These are phyloP conservation scores for Drosophila eohydei DNA, from an alignment of 2,888 invertebrate genomes.

Conservation along the genomic window DNA sequence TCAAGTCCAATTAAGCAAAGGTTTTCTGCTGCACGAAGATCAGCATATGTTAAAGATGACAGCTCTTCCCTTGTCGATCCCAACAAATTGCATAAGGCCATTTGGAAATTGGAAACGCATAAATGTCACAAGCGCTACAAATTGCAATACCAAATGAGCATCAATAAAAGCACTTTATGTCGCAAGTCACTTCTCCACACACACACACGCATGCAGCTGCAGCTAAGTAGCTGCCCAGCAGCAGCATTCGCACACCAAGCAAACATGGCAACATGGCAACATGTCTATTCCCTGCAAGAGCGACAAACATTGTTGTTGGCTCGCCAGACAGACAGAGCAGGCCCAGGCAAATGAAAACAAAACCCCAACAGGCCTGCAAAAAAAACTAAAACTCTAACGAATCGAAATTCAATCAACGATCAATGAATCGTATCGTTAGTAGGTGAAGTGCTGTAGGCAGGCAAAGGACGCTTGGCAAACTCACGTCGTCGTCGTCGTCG, in stretches of 20 bases:
- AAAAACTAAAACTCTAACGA: conserved; percentile 47
- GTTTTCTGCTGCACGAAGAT: conserved; percentile 11
- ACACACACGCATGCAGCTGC: conserved; percentile 17
- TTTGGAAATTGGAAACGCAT: conserved; percentile 73
- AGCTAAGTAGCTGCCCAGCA: conserved; percentile 66
- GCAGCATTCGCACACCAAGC: conserved; percentile 55
- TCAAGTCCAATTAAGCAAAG: conserved; percentile 39
- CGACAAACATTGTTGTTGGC: conserved; percentile 37
- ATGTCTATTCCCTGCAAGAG: conserved; percentile 70
- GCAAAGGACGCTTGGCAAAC: conserved; percentile 1
- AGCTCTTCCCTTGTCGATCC: background rate
- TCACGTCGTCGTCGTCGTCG: background rate
- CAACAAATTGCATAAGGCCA: conserved; percentile 70
- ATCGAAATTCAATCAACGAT: conserved; percentile 80
- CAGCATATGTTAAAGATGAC: conserved; percentile 27
- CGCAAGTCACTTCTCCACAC: conserved; percentile 66
- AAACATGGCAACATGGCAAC: conserved; percentile 79
- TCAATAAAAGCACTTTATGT: conserved; percentile 80
- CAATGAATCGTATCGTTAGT: conserved; percentile 64
- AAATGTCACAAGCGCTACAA: conserved; percentile 81
- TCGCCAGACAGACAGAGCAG: conserved; percentile 12
- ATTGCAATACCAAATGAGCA: conserved; percentile 78
- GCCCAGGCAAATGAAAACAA: conserved; percentile 35
- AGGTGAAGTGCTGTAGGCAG: conserved; percentile 3
- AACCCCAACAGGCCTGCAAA: conserved; percentile 33